Evolutionary conservation across 1,140 invertebrate genomes (phyloP), one percentile per base, ranked within the genome.

Genomic region (Hylaeus volcanicus): DNA sequence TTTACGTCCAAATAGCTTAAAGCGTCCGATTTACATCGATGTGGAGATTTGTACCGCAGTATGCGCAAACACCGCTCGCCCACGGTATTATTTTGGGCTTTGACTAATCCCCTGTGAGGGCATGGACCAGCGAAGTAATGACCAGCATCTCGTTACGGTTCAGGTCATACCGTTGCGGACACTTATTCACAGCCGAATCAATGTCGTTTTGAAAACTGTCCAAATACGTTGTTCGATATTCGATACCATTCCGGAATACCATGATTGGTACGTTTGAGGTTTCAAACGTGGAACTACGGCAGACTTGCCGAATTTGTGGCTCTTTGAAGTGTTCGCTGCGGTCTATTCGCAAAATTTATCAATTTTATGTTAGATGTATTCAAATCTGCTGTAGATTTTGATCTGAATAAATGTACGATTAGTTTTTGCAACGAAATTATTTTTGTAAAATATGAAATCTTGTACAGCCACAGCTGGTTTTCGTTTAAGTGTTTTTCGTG

Each of bases 81-180:
- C 69, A 73, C 70, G 81, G 70, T 87, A 86, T 87, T 87, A 87
- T 87, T 86, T 87, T 87, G 73, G 85, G 86, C 83, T 86, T 87
- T 87, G 86, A 87, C 86, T 87, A 87, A 86, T 87, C 85, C 85
- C 65, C 74, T 65, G 85, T 84, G 82, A 86, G 85, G 74, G 82
- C 82, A 87, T 79, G 82, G 63, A 87, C 74, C 79, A 84, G 70
- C 48, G 60, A 74, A 79, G 41, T 51, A 72, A 81, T 84, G 81
- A 87, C 71, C 73, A 74, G 37, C 60, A 41, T 41, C 74, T 82
- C 83, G 65, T 74, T 64, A 78, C 61, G 15, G 41, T 43, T 26
- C 60, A 58, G 26, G 48, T 60, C 51, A 68, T 48, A 15, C 9
- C 39, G 26, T 51, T 4, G 41, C 15, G 45, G 70, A 82, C 74